Percentiles rank a stretch among this genome's conserved stretches.
phyloP scores from a whole-genome alignment of 2,113 vertebrate genomes.

The Promerops cafer region DNA sequence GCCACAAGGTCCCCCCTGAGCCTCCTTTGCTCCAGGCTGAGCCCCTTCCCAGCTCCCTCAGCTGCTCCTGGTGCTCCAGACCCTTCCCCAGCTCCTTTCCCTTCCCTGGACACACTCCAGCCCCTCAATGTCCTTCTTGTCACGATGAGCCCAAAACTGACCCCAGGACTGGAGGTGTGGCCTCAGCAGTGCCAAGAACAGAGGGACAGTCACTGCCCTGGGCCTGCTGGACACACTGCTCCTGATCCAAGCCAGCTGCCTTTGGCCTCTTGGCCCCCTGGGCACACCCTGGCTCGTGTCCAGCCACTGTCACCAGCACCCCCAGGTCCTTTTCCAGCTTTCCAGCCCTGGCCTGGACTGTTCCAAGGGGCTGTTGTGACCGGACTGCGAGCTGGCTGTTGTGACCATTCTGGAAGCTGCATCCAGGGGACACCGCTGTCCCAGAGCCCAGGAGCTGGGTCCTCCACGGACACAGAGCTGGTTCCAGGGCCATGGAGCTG shows the following conservation, averaged over 20 bases:
- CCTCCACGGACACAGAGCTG: rapidly evolving
- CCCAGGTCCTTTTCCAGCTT: background rate
- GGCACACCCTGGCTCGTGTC: background rate
- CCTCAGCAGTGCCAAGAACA: background rate
- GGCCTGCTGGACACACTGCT: background rate
- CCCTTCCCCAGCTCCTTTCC: background rate
- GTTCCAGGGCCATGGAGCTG: rapidly evolving
- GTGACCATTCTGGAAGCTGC: background rate
- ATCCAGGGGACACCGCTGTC: background rate
- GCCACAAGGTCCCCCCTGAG: background rate
- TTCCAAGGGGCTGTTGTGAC: background rate
- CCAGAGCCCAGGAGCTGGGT: background rate
- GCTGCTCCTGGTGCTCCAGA: rapidly evolving
- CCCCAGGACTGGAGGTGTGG: background rate
- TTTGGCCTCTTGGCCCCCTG: background rate
- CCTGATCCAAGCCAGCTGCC: background rate
- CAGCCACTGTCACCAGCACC: background rate
- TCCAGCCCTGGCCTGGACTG: background rate
- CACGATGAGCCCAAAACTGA: background rate
- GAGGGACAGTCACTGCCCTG: background rate
- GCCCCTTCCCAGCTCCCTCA: background rate
- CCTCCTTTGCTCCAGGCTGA: background rate
- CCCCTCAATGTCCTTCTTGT: background rate
- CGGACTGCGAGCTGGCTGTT: background rate
- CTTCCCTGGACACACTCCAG: background rate